Evolutionary conservation across 2,113 vertebrate genomes (phyloP).

Genomic region (Nycticebus coucang): DNA sequence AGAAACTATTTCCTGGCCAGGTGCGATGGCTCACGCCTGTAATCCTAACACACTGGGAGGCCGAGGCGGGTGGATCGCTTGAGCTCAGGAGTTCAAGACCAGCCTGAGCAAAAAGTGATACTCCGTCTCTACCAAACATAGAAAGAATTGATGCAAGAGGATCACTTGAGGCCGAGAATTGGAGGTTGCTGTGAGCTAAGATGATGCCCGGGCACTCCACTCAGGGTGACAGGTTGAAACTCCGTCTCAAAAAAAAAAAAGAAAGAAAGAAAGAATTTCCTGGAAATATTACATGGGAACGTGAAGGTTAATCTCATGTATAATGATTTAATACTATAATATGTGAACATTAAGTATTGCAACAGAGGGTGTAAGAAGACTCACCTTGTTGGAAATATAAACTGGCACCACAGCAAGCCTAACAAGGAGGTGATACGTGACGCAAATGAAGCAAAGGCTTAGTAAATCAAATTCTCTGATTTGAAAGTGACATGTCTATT

Average conservation of each 20-base stretch:
- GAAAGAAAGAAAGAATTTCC: neutral
- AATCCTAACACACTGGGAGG: too few relatives aligned
- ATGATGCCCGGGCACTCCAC: too few relatives aligned
- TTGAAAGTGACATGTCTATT: neutral
- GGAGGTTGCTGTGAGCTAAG: too few relatives aligned
- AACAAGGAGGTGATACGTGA: neutral
- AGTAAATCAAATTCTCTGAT: conserved; percentile 14
- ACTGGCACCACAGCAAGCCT: neutral
- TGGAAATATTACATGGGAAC: conserved; percentile 25
- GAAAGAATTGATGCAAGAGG: too few relatives aligned
- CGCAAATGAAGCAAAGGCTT: neutral
- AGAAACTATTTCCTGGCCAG: neutral
- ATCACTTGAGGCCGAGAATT: too few relatives aligned
- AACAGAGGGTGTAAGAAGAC: neutral
- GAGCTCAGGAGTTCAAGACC: too few relatives aligned
- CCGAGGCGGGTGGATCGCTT: too few relatives aligned
- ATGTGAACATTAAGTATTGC: neutral
- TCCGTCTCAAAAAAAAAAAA: too few relatives aligned
- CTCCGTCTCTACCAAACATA: too few relatives aligned
- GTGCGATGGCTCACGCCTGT: too few relatives aligned
- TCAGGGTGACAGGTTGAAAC: too few relatives aligned
- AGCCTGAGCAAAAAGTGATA: too few relatives aligned
- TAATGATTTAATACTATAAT: conserved; percentile 24
- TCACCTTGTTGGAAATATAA: neutral
- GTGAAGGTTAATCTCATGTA: conserved; percentile 4